Evolutionary conservation across 2,888 invertebrate genomes (phyloP).

Genomic region (Nephrotoma appendiculata): DNA sequence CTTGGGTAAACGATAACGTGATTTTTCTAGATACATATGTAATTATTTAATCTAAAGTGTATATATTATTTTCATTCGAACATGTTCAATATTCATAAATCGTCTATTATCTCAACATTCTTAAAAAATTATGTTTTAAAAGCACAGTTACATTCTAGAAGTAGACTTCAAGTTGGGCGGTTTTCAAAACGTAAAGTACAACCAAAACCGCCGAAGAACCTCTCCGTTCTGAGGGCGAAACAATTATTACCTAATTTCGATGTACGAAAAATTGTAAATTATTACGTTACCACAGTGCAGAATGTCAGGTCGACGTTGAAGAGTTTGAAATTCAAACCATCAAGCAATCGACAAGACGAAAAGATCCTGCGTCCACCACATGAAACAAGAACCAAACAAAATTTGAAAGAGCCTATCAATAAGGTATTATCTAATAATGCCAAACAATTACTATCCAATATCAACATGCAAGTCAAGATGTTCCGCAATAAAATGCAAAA

Average conservation of each 20-base stretch:
- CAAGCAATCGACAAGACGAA: too few species aligned
- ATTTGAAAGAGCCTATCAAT: too few species aligned
- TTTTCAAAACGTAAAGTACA: neutral
- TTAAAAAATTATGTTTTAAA: neutral
- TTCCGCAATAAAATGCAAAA: neutral
- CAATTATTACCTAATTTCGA: neutral
- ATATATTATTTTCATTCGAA: neutral
- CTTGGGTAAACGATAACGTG: too few species aligned
- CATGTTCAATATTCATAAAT: neutral
- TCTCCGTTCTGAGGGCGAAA: neutral
- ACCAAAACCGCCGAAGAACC: neutral
- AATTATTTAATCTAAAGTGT: too few species aligned
- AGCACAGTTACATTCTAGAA: neutral
- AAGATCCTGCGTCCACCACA: too few species aligned
- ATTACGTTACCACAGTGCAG: neutral
- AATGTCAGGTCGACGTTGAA: neutral
- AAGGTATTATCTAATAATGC: neutral
- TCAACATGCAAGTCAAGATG: neutral
- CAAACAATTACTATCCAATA: neutral
- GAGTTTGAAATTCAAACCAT: neutral
- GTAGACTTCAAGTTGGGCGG: neutral
- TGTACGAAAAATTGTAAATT: neutral
- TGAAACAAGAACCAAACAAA: too few species aligned
- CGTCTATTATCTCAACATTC: neutral
- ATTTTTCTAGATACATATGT: too few species aligned